Evolutionary conservation across 2,888 invertebrate genomes (phyloP).

Genomic region (Diadegma fenestrale): DNA sequence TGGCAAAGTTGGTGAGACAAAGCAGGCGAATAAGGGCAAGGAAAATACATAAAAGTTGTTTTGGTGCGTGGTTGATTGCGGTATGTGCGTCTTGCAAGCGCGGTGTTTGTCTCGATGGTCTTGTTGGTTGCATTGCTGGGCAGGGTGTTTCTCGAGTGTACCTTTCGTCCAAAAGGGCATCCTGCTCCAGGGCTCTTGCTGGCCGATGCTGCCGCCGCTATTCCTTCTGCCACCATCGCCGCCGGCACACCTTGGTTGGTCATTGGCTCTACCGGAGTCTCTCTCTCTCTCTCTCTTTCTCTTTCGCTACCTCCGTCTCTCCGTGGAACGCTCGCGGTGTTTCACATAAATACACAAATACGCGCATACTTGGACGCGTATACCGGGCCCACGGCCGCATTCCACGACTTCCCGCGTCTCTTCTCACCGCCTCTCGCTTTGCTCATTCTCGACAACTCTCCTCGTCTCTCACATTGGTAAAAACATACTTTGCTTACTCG

Average conservation of each 20-base stretch:
- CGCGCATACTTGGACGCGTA: conserved; percentile 79
- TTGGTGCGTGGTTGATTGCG: conserved; percentile 8
- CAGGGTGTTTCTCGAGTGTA: conserved; percentile 10
- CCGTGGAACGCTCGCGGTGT: conserved; percentile 78
- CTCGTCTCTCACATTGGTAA: conserved; percentile 58
- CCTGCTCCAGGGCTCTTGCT: conserved; percentile 51
- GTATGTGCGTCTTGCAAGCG: neutral
- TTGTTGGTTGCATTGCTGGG: neutral
- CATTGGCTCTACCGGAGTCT: conserved; percentile 79
- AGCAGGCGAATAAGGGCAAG: neutral
- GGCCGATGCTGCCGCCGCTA: conserved; percentile 57
- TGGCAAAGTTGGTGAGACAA: neutral
- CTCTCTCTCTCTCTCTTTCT: conserved; percentile 66
- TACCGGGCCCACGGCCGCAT: conserved; percentile 83
- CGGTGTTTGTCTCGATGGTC: conserved; percentile 3
- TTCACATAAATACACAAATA: conserved; percentile 84
- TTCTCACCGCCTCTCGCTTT: conserved; percentile 40
- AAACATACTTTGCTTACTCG: conserved; percentile 48
- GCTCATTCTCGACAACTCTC: conserved; percentile 56
- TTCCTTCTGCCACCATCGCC: conserved; percentile 45
- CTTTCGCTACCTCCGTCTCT: conserved; percentile 66
- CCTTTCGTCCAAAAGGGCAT: conserved; percentile 77
- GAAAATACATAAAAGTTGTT: conserved; percentile 22
- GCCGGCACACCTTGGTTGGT: conserved; percentile 83
- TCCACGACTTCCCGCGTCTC: conserved; percentile 79